Base-by-base conservation (phyloP, 2,113 vertebrate genomes). In the Glaucidium brasilianum region DNA sequence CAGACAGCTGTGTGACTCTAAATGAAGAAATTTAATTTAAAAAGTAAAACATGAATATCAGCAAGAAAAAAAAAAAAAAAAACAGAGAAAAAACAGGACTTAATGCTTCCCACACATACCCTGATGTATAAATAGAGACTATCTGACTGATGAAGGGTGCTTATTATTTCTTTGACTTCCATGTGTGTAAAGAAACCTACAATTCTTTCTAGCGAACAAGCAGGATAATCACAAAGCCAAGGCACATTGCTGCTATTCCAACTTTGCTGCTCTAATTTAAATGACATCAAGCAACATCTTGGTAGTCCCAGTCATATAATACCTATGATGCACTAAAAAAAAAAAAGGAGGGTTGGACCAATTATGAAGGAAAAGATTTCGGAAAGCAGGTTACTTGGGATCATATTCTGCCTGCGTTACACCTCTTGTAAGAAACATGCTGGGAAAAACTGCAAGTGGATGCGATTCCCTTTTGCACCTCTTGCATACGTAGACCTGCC, bases 11-110 rank as follows among this genome's bases (percentile, higher is more conserved):
- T 68, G 50, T 72, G 73, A 91, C 72, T 93, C 78, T 35, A 94
- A 95, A 95, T 81, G 86, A 91, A 91, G 68, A 90, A 93, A 93
- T 87, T 85, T 89, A 95, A 97, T 96, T 96, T 94, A 92, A 97
- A 97, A 95, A 93, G 63, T 53, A 37, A 95, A 86, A 92, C 90
- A 93, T 15, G 12, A 92, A 96, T 95, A 96, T 66, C 52, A 72
- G 58, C 30, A 27, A 34, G 20, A 50, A 50, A 67, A 72, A 84
- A 45, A 58, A 62, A 50, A 50, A 67, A 72, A 84, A 45, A 58
- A 62, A 11, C 18, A n/a, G 6, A 69, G 20, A 25, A 52, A 85
- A 78, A 45, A 2, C 23, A 89, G 50, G 64, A 75, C 72, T 72
- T 85, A 39, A 76, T 69, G 78, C 50, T 85, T 94, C 69, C 75